Percentiles rank a stretch among this genome's conserved stretches.
Evolutionary conservation across 2,113 vertebrate genomes (phyloP).

Genomic region (Hipposideros armiger): DNA sequence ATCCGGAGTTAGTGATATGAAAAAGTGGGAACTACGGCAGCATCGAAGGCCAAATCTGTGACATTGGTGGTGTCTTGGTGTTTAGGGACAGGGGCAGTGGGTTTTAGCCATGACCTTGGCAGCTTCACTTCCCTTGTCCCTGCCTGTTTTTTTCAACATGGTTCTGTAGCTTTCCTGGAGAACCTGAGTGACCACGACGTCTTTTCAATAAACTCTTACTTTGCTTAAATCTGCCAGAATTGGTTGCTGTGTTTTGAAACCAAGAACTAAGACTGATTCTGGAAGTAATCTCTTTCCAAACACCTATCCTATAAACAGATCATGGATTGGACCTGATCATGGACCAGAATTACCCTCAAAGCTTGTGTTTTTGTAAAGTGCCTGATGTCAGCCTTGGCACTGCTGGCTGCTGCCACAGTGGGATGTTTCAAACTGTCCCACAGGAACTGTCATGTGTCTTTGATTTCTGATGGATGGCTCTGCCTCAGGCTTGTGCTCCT

Average conservation of each 20-base stretch:
- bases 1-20: background rate
- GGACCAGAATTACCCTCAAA: background rate
- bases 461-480: background rate
- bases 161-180: background rate
- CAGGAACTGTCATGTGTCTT: background rate
- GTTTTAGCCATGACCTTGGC: background rate
- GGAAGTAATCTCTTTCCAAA: background rate
- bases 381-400: accelerated
- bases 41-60: background rate
- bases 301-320: background rate
- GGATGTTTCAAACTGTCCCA: background rate
- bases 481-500: background rate
- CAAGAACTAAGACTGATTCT: background rate
- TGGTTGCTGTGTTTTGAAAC: background rate
- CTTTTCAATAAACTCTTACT: background rate
- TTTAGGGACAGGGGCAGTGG: background rate
- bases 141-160: background rate
- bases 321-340: background rate
- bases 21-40: background rate
- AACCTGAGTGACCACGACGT: background rate
- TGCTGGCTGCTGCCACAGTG: background rate
- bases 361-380: background rate
- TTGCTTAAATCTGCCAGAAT: background rate
- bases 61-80: background rate
- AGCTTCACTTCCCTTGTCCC: background rate